Percentiles rank a stretch among this genome's conserved stretches.
Conservation (phyloP, 2,888 invertebrate species). For the Willowsia nigromaculata region DNA sequence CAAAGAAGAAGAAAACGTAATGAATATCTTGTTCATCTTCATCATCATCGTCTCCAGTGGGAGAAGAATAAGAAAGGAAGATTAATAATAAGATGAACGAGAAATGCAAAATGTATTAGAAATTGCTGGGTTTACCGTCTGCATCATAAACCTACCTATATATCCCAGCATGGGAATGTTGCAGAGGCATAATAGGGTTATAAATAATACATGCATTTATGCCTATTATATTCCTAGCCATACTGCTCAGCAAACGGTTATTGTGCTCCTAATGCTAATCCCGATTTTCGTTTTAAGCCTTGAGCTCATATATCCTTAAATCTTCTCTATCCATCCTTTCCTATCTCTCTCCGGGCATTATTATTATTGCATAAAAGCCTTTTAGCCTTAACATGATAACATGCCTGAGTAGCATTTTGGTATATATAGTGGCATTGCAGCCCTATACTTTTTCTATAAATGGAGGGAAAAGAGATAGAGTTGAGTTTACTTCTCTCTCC, state of each 20-base stretch:
- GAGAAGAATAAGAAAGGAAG: slow-evolving; percentile 1
- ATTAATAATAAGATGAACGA: background rate
- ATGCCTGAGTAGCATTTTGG: background rate
- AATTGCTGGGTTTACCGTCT: background rate
- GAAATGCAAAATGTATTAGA: slow-evolving; percentile 40
- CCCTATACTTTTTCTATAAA: background rate
- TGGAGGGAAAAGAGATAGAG: background rate
- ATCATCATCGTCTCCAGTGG: slow-evolving; percentile 2
- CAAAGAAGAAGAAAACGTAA: slow-evolving; percentile 33
- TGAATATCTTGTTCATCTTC: slow-evolving; percentile 54
- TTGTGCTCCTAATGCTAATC: slow-evolving; percentile 24
- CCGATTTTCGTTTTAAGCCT: slow-evolving; percentile 51
- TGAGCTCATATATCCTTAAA: slow-evolving; percentile 12
- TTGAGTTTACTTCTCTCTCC: slow-evolving; percentile 8
- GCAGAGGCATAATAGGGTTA: background rate
- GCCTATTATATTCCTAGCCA: too few species aligned
- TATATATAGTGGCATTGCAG: background rate
- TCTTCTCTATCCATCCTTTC: background rate
- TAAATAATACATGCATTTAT: background rate
- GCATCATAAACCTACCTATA: background rate
- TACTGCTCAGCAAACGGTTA: too few species aligned
- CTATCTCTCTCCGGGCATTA: slow-evolving; percentile 31
- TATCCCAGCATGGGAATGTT: background rate
- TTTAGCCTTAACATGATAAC: slow-evolving; percentile 4
- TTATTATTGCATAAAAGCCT: slow-evolving; percentile 56